Evolutionary conservation across 2,113 vertebrate species (phyloP), one percentile per base, ranked within the genome.

Genomic region (Daubentonia madagascariensis): DNA sequence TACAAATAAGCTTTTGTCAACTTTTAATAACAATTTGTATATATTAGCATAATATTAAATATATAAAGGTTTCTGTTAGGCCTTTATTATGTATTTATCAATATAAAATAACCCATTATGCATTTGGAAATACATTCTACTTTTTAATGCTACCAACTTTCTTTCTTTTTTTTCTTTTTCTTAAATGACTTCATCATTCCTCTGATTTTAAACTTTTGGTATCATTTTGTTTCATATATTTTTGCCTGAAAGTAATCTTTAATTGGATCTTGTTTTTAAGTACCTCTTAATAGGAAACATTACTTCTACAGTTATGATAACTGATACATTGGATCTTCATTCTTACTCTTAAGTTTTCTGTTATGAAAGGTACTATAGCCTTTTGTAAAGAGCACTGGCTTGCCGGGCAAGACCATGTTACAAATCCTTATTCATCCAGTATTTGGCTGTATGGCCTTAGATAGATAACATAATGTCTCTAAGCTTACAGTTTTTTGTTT

Each of bases 1-100:
- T 96, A 75, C 52, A 89, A 75, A 81, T 89, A 22, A 68, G 22
- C 23, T 25, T 87, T 93, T 97, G 43, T 97, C 8, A 91, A 48
- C 52, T 88, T 92, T 85, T 90, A 5, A 25, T 89, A 87, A 76
- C 18, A 85, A n/a, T 90, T 79, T 95, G n/a, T 79, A 0, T 80
- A 61, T 93, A 81, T 85, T 90, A 72, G 40, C 23, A n/a, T 61
- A 78, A 37, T 59, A 63, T 84, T 76, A 87, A 78, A 50, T 63
- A n/a, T n/a, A 73, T 50, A 67, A 90, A n/a, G 32, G 5, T 89
- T 95, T 32, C 54, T 92, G 4, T 40, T 68, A 61, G 45, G 35
- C 23, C 63, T 88, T 59, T 91, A 48, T 45, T 70, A 5, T 81
- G 25, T 88, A 5, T 84, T 97, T 81, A 57, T 90, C 45, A 90